Evolutionary conservation across 2,113 vertebrate species (phyloP).

Genomic region (Nannobrachium achirus): DNA sequence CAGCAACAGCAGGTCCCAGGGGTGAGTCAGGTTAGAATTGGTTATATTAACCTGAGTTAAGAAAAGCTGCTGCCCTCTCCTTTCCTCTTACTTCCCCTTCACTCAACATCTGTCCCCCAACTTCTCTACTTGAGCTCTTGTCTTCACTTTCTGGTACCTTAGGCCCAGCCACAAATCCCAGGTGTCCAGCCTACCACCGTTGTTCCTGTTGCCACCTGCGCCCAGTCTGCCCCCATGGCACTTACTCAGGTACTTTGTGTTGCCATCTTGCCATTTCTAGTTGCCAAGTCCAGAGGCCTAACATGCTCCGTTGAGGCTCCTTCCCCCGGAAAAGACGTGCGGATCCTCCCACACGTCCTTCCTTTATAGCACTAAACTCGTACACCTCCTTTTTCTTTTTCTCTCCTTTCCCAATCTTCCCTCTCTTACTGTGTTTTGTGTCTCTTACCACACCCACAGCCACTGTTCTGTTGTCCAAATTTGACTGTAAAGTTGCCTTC

Average conservation of each 20-base stretch:
- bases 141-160: constrained; percentile 3
- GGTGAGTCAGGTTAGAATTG: constrained; percentile 48
- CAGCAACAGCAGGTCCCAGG: constrained; percentile 54
- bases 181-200: constrained; percentile 49
- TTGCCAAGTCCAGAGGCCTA: constrained; percentile 2
- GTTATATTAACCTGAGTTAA: background rate
- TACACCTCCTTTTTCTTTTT: constrained; percentile 11
- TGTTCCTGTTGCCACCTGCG: constrained; percentile 37
- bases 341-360: background rate
- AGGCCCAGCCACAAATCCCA: constrained; percentile 57
- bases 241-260: constrained; percentile 62
- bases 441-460: constrained; percentile 22
- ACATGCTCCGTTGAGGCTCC: background rate
- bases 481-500: background rate
- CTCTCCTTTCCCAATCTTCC: constrained; percentile 33
- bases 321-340: background rate
- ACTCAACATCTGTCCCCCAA: background rate
- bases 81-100: background rate
- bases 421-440: constrained; percentile 63
- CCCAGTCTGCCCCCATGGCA: constrained; percentile 52
- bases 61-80: background rate
- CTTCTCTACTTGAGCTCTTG: background rate
- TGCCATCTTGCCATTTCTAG: no score
- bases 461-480: constrained; percentile 22
- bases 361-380: background rate